A percentile compares a stretch with the other conserved stretches of the same genome.
Evolutionary conservation across 2,797 vertebrate species (phyloP).

Genomic region (Acrossocheilus wenchowensis): DNA sequence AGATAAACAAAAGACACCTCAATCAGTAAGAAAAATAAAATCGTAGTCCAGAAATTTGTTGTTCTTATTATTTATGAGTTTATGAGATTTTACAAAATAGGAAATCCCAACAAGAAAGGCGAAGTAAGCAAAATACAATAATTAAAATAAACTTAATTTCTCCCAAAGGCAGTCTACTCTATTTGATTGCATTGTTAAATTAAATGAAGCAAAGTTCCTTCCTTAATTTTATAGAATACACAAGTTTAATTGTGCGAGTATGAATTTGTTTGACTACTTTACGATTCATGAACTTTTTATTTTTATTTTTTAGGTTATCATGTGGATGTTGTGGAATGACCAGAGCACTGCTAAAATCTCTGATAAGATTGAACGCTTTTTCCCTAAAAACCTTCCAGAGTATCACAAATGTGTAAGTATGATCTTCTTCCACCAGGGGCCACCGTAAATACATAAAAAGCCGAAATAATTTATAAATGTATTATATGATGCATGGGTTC

Average conservation of each 20-base stretch:
- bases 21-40: not conserved
- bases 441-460: constrained; percentile 7
- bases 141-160: not conserved
- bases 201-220: not conserved
- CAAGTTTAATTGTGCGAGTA: not conserved
- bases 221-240: not conserved
- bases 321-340: constrained; percentile 74
- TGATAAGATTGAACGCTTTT: constrained; percentile 70
- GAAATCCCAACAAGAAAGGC: not conserved
- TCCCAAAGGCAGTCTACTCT: not conserved
- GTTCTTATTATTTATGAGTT: too few relatives aligned
- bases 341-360: constrained; percentile 61
- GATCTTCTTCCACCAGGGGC: constrained; percentile 52
- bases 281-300: not conserved
- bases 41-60: not conserved
- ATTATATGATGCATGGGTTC: not conserved
- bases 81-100: not conserved
- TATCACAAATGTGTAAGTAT: constrained; percentile 75
- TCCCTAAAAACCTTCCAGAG: constrained; percentile 69
- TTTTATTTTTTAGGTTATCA: constrained; percentile 68
- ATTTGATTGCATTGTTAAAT: not conserved
- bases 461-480: not conserved
- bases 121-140: not conserved
- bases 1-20: not conserved
- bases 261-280: not conserved